Evolutionary conservation across 2,797 vertebrate genomes (phyloP), one percentile per base, ranked within the genome.

Genomic region (Ptychadena robeensis): DNA sequence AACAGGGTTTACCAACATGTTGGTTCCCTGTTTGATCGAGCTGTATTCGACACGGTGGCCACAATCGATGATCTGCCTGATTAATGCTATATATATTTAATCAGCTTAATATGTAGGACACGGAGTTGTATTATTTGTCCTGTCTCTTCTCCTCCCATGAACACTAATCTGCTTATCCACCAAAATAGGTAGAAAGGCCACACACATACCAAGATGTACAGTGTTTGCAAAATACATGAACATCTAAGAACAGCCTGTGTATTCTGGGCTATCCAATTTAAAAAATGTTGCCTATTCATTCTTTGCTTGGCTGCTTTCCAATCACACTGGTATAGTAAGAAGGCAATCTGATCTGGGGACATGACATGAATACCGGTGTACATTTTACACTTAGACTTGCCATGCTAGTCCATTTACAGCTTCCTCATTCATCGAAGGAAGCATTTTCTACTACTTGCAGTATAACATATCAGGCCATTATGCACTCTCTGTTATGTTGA

Each of bases 301-400:
- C 28, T 22, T 67, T 12, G 3, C 28, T 31, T 77, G 73, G 59
- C 73, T 64, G 15, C 40, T 66, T 77, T 66, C 74, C 74, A 77
- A 48, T 9, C 28, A 67, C 25, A 12, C 9, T 78, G 63, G 63
- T 10, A 32, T 53, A 48, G 64, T 53, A 44, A 40, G 32, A 28
- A 74, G n/a, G 40, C n/a, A 48, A 78, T 67, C 38, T 25, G 63
- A 31, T 37, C 44, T 27, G 30, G 38, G n/a, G 30, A 79, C 48
- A 25, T 69, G 66, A 69, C 65, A 35, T 32, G 37, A 31, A 59
- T 79, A 79, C 31, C 66, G 38, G 35, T 31, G 66, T 79, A 70
- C 28, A 53, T 18, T 3, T 68, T 57, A 67, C 44, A 78, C 28
- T n/a, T 15, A 40, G 63, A 38, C 15, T 66, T 77, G 37, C 74